Conservation (phyloP, 1,140 invertebrate genomes). For the Lepidostoma basale region DNA sequence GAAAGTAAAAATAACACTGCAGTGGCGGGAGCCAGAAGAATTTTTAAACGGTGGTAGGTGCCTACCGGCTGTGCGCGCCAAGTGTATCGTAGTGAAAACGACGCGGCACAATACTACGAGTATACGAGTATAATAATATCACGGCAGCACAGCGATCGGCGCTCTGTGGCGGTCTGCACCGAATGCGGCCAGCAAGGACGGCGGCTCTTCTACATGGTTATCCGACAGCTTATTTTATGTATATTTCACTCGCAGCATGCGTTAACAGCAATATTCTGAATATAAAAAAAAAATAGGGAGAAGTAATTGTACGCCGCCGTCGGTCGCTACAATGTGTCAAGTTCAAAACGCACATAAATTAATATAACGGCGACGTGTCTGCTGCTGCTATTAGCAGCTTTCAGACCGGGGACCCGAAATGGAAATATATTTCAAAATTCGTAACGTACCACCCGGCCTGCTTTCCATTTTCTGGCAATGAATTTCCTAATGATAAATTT, state of each 20-base stretch:
- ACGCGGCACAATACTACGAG: background rate
- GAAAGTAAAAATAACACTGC: conserved; percentile 29
- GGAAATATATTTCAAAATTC: no score
- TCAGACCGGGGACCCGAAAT: background rate
- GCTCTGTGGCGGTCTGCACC: background rate
- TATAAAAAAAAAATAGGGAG: background rate
- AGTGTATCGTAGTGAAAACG: background rate
- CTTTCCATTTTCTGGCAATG: no score
- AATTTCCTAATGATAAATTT: no score
- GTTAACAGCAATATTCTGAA: background rate
- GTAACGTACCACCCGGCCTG: no score
- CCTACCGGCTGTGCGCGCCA: background rate
- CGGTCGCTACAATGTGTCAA: conserved; percentile 23
- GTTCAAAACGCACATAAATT: conserved; percentile 16
- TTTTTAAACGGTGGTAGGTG: background rate
- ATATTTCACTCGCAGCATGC: background rate
- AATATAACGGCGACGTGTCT: conserved; percentile 20
- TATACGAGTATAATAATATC: no score
- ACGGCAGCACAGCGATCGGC: no score
- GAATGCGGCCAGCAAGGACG: background rate
- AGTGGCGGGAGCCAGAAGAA: background rate
- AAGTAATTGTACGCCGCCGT: background rate
- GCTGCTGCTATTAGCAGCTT: background rate
- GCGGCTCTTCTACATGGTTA: background rate
- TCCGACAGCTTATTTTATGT: background rate